These are phyloP conservation scores for Calcarius lapponicus DNA, from an alignment of 2,797 vertebrate genomes.

Conservation along the genomic window DNA sequence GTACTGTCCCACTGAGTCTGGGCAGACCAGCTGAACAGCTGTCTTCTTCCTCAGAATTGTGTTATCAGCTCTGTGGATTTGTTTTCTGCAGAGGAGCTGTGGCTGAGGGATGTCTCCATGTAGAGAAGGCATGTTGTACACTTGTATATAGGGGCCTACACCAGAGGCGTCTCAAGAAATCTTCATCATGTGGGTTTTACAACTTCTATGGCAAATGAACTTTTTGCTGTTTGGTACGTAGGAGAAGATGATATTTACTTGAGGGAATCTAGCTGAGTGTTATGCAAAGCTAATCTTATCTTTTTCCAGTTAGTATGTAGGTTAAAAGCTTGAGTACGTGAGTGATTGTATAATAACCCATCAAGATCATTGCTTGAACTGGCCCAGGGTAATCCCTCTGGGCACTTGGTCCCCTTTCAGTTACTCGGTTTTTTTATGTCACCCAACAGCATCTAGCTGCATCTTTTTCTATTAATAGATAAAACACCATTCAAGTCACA, in stretches of 20 bases:
- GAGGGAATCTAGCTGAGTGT: not conserved
- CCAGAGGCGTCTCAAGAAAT: not conserved
- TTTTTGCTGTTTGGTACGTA: not conserved
- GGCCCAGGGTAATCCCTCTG: not conserved
- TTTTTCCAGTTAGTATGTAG: not conserved
- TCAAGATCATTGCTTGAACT: not conserved
- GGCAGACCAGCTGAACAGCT: fast-evolving
- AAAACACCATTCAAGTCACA: not conserved
- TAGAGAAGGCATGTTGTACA: fast-evolving
- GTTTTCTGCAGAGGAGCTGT: not conserved
- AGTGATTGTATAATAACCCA: not conserved
- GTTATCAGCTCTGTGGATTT: not conserved
- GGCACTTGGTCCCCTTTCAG: not conserved
- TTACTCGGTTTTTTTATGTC: not conserved
- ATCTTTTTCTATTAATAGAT: not conserved
- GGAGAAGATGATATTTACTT: not conserved
- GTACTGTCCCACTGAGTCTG: not conserved
- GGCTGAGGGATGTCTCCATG: not conserved
- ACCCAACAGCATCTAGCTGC: not conserved
- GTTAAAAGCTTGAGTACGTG: not conserved
- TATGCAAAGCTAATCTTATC: not conserved
- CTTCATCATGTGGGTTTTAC: not conserved
- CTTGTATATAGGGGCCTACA: not conserved
- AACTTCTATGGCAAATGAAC: not conserved
- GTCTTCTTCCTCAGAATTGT: not conserved